Conservation (phyloP, 1,140 invertebrate genomes). For the Zaprionus nigranus region DNA sequence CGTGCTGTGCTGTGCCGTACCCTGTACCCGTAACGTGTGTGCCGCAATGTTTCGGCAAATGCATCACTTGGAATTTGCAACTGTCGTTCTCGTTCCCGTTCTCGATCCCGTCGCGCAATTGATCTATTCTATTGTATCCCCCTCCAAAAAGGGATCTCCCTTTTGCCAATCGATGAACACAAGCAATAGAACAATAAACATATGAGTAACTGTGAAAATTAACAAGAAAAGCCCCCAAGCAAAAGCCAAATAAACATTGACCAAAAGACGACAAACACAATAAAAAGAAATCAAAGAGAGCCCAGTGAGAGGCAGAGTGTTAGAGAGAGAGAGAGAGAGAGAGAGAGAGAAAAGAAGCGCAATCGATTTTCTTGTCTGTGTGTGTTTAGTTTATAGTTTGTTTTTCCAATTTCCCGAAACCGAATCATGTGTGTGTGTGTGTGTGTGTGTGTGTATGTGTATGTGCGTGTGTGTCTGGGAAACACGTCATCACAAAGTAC, state of each 20-base stretch:
- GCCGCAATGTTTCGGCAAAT: slow-evolving; percentile 64
- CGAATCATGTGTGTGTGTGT: too few species aligned
- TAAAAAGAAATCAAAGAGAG: slow-evolving; percentile 2
- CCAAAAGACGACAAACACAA: not conserved
- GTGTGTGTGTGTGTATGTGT: slow-evolving; percentile 16
- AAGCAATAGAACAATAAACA: not conserved
- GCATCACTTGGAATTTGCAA: slow-evolving; percentile 25
- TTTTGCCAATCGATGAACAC: not conserved
- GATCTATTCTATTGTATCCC: not conserved
- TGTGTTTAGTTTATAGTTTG: too few species aligned
- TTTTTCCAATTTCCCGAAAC: slow-evolving; percentile 29
- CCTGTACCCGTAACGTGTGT: slow-evolving; percentile 59
- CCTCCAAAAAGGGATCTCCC: not conserved
- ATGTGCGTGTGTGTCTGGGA: slow-evolving; percentile 24
- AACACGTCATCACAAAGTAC: slow-evolving; percentile 66
- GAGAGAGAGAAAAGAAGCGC: slow-evolving; percentile 5
- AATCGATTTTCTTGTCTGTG: slow-evolving; percentile 8
- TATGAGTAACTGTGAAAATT: slow-evolving; percentile 33
- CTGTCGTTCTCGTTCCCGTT: slow-evolving; percentile 28
- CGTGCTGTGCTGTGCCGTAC: slow-evolving; percentile 47
- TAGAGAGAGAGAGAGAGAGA: not conserved
- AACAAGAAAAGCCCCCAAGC: slow-evolving; percentile 15
- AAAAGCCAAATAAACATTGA: slow-evolving; percentile 35
- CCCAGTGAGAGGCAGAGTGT: not conserved
- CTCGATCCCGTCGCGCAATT: slow-evolving; percentile 9